phyloP scores from a whole-genome alignment of 2,888 invertebrate genomes.

The Crossocerus cetratus region DNA sequence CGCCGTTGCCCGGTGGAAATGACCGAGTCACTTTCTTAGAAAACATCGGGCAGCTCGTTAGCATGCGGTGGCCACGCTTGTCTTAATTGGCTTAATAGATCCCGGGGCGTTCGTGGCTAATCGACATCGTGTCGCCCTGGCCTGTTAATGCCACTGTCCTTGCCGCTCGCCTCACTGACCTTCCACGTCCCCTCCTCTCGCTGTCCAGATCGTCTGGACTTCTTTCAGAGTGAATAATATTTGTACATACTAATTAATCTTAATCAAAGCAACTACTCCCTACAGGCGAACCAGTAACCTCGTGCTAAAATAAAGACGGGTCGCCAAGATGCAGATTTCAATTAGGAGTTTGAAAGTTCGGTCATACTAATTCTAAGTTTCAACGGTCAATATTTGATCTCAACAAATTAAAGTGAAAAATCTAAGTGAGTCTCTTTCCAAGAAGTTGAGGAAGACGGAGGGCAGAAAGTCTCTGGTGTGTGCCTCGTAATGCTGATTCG shows the following conservation, averaged over 20 bases:
- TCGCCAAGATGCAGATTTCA: too few species aligned
- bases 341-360: too few species aligned
- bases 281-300: too few species aligned
- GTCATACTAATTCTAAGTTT: too few species aligned
- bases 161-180: neutral
- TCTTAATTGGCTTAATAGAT: slow-evolving; percentile 61
- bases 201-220: too few species aligned
- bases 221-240: too few species aligned
- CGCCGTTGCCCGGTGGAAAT: slow-evolving; percentile 34
- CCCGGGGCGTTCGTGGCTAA: slow-evolving; percentile 50
- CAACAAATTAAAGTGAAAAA: too few species aligned
- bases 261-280: too few species aligned
- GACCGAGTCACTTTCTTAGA: slow-evolving; percentile 58
- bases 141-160: slow-evolving; percentile 5
- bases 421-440: too few species aligned
- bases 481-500: neutral
- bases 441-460: neutral
- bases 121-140: slow-evolving; percentile 37
- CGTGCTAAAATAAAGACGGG: too few species aligned
- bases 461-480: neutral
- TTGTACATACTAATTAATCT: too few species aligned
- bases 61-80: slow-evolving; percentile 35
- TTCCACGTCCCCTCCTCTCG: neutral
- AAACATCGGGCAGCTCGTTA: slow-evolving; percentile 57
- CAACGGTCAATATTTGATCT: too few species aligned